phyloP scores from a whole-genome alignment of 2,113 vertebrate species.

The Alligator sinensis region DNA sequence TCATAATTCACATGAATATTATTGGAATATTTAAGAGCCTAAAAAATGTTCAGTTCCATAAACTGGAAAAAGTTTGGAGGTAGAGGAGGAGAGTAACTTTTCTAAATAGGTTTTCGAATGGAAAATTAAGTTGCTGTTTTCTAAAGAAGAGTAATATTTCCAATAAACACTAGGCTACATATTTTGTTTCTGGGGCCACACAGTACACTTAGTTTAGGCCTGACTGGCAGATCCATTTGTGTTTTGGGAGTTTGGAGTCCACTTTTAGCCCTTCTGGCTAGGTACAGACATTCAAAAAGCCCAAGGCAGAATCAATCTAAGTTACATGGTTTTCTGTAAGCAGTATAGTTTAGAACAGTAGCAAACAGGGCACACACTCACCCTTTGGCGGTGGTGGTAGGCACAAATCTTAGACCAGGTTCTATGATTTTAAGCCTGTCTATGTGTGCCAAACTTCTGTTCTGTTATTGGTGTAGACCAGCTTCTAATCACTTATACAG shows the following conservation, averaged over 20 bases:
- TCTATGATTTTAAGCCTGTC: too few species aligned
- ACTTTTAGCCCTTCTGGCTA: conserved; percentile 66
- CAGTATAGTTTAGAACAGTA: too few species aligned
- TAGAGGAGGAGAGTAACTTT: conserved; percentile 32
- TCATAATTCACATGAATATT: conserved; percentile 20
- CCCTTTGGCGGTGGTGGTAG: too few species aligned
- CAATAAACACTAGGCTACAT: conserved; percentile 53
- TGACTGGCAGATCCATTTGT: conserved; percentile 29
- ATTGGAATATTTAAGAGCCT: conserved; percentile 26
- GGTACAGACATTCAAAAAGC: too few species aligned
- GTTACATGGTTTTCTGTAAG: too few species aligned
- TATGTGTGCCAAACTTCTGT: too few species aligned
- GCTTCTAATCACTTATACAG: too few species aligned
- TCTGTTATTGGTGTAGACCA: too few species aligned
- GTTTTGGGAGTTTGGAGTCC: conserved; percentile 67
- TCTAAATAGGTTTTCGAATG: conserved; percentile 48
- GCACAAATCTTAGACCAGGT: too few species aligned
- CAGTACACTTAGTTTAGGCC: conserved; percentile 30
- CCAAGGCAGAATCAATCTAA: too few species aligned
- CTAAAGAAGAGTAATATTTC: conserved; percentile 71
- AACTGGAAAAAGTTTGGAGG: conserved; percentile 42
- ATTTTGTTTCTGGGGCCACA: background rate
- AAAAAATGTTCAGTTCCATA: conserved; percentile 45
- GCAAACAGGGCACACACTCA: too few species aligned
- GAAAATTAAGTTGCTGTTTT: conserved; percentile 71